phyloP scores from a whole-genome alignment of 2,113 vertebrate genomes.

The Formicarius rufipectus region DNA sequence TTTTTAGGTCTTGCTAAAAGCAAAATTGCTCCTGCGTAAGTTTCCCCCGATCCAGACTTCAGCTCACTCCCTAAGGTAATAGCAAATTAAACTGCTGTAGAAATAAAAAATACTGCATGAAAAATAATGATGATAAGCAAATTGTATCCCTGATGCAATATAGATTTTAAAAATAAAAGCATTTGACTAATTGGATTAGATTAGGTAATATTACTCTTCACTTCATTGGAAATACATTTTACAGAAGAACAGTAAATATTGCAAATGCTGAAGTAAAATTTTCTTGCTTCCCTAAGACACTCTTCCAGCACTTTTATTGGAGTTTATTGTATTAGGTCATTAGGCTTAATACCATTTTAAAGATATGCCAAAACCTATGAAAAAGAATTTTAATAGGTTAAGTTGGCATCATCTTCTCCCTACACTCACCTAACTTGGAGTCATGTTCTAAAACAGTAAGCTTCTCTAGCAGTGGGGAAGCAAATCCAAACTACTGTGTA shows the following conservation, averaged over 20 bases:
- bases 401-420: neutral
- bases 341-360: neutral
- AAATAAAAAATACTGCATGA: neutral
- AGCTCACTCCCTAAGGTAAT: neutral
- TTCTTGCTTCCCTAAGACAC: neutral
- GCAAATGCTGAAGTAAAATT: neutral
- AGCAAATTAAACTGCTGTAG: conserved; percentile 10
- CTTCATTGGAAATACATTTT: neutral
- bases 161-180: neutral
- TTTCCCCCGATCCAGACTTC: neutral
- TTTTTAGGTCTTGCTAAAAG: neutral
- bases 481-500: neutral
- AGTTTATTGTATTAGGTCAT: neutral
- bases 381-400: neutral
- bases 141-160: neutral
- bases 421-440: neutral
- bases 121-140: conserved; percentile 27
- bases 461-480: neutral
- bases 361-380: neutral
- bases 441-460: neutral
- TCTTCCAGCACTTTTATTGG: neutral
- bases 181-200: conserved; percentile 25
- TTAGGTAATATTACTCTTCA: neutral
- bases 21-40: neutral
- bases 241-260: neutral